phyloP scores from a whole-genome alignment of 2,113 vertebrate species.

The Neolamprologus tretocephalus region DNA sequence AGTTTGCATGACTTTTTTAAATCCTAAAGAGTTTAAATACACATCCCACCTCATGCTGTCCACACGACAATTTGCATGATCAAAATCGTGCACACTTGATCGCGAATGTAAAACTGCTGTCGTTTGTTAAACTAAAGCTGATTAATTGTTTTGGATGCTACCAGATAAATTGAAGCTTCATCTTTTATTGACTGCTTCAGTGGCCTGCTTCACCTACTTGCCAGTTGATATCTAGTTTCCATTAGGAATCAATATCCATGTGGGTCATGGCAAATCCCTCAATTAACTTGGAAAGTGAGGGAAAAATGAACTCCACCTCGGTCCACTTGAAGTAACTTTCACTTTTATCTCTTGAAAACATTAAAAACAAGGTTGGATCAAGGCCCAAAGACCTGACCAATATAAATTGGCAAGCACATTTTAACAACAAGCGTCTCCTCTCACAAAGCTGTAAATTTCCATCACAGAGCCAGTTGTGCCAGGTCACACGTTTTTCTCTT shows the following conservation, averaged over 20 bases:
- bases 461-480: background rate
- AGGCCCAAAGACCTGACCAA: constrained; percentile 21
- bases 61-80: constrained; percentile 32
- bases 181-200: background rate
- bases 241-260: constrained; percentile 42
- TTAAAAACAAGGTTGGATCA: constrained; percentile 5
- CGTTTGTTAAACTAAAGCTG: background rate
- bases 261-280: constrained; percentile 41
- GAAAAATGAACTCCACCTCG: background rate
- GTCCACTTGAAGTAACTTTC: background rate
- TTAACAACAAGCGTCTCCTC: background rate
- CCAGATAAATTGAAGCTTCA: background rate
- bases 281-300: constrained; percentile 29
- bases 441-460: constrained; percentile 28
- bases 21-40: constrained; percentile 68
- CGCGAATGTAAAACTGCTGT: background rate
- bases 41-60: constrained; percentile 61
- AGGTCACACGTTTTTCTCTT: constrained; percentile 22
- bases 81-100: background rate
- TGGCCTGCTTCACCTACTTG: background rate
- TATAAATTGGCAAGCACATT: constrained; percentile 30
- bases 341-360: background rate
- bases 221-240: constrained; percentile 34
- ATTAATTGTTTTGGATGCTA: background rate
- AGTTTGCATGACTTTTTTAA: constrained; percentile 69